Evolutionary conservation across 2,888 invertebrate species (phyloP).

Genomic region (Schizotus pectinicornis): DNA sequence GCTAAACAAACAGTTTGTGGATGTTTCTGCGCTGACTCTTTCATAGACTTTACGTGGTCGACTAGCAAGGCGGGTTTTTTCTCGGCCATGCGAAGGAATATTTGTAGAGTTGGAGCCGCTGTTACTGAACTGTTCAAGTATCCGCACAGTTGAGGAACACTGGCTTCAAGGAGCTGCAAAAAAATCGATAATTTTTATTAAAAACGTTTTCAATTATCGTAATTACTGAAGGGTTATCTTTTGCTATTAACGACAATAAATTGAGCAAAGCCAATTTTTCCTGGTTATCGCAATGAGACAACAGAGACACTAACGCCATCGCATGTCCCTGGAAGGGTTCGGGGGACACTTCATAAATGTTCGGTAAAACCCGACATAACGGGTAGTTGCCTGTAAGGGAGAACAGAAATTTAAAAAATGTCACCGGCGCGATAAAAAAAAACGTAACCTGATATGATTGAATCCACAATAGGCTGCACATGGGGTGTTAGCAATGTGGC

Average conservation of each 20-base stretch:
- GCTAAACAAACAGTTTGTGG: slow-evolving; percentile 71
- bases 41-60: slow-evolving; percentile 73
- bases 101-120: slow-evolving; percentile 70
- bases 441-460: slow-evolving; percentile 78
- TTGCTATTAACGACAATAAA: slow-evolving; percentile 82
- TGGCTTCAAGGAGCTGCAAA: slow-evolving; percentile 74
- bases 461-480: slow-evolving; percentile 88
- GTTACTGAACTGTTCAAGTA: slow-evolving; percentile 71
- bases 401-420: not conserved
- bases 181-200: not conserved
- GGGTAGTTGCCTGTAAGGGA: slow-evolving; percentile 78
- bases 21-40: slow-evolving; percentile 70
- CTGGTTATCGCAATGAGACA: slow-evolving; percentile 83
- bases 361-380: slow-evolving; percentile 85
- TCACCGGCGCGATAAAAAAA: not conserved
- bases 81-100: slow-evolving; percentile 77
- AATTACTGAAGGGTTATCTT: slow-evolving; percentile 75
- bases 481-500: slow-evolving; percentile 84
- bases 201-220: slow-evolving; percentile 7
- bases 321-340: slow-evolving; percentile 87
- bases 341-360: slow-evolving; percentile 87
- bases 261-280: slow-evolving; percentile 86
- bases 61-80: slow-evolving; percentile 72
- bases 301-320: slow-evolving; percentile 77
- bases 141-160: slow-evolving; percentile 81